A percentile compares a stretch with the other conserved stretches of the same genome.
Evolutionary conservation across 2,888 invertebrate species (phyloP).

Genomic region (Stictocephala bisonia): DNA sequence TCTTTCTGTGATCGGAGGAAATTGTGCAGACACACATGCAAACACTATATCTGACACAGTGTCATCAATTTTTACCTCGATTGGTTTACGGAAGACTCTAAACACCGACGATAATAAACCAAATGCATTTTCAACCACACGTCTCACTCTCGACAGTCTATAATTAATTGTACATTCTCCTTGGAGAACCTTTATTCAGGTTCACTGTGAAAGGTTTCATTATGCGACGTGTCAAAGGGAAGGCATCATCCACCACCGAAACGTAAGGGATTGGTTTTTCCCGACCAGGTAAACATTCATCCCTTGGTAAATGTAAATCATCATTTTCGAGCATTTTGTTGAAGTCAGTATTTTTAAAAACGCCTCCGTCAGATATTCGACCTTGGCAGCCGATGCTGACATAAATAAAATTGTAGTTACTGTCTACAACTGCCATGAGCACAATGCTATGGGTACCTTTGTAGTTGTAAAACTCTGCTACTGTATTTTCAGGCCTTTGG

Average conservation of each 20-base stretch:
- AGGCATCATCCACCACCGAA: conserved; percentile 51
- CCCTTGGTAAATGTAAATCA: not conserved
- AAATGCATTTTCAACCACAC: conserved; percentile 45
- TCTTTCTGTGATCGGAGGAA: conserved; percentile 34
- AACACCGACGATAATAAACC: conserved; percentile 40
- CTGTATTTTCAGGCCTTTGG: conserved; percentile 9
- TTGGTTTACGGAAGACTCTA: conserved; percentile 41
- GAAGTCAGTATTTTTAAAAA: conserved; percentile 16
- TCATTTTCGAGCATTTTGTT: not conserved
- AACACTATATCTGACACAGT: conserved; percentile 43
- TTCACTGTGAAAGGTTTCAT: conserved; percentile 49
- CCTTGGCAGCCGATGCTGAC: conserved; percentile 56
- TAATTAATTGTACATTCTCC: conserved; percentile 36
- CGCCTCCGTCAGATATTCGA: conserved; percentile 19
- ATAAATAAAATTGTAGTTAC: conserved; percentile 57
- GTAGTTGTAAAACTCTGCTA: conserved; percentile 28
- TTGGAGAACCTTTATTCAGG: conserved; percentile 28
- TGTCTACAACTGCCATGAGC: conserved; percentile 56
- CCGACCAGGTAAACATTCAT: conserved; percentile 4
- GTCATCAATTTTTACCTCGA: conserved; percentile 40
- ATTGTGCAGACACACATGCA: conserved; percentile 44
- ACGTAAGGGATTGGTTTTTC: conserved; percentile 39
- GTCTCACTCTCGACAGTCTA: conserved; percentile 32
- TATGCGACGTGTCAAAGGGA: conserved; percentile 44
- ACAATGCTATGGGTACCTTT: conserved; percentile 50